Percentiles rank a stretch among this genome's conserved stretches.
phyloP scores from a whole-genome alignment of 2,797 vertebrate species.

The Pelochelys cantorii region DNA sequence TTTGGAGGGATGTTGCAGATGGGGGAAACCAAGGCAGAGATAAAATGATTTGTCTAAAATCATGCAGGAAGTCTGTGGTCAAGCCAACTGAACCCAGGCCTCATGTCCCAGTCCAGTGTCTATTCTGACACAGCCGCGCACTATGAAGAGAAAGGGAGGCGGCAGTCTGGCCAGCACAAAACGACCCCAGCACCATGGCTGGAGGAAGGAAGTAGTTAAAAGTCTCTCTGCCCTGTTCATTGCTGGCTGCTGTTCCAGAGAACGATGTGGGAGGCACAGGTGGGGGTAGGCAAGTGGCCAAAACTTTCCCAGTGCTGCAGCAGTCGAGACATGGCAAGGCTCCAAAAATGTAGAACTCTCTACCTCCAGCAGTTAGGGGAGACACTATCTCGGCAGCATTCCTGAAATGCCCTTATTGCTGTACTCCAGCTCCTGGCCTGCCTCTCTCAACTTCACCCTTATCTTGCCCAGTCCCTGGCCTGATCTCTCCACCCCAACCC shows the following conservation, averaged over 20 bases:
- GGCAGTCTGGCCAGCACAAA: background rate
- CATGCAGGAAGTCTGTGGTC: background rate
- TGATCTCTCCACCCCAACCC: background rate
- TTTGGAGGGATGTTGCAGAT: constrained; percentile 14
- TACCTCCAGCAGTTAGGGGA: constrained; percentile 11
- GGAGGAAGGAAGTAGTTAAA: constrained; percentile 58
- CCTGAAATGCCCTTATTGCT: background rate
- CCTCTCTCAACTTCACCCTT: background rate
- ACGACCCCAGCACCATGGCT: constrained; percentile 6
- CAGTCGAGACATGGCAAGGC: constrained; percentile 7
- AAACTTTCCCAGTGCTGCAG: background rate
- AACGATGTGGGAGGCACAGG: background rate
- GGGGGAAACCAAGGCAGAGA: background rate
- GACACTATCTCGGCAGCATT: background rate
- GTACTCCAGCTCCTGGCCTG: background rate
- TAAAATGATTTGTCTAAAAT: constrained; percentile 2
- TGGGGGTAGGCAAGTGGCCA: background rate
- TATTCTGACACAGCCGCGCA: background rate
- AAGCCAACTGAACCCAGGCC: constrained; percentile 11
- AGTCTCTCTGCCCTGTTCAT: background rate
- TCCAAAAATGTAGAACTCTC: constrained; percentile 22
- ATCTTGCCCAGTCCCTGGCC: background rate
- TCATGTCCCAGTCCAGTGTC: background rate
- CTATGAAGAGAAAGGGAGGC: background rate
- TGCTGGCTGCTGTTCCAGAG: constrained; percentile 44